phyloP scores from a whole-genome alignment of 2,113 vertebrate species.

The Oenanthe oenanthe region DNA sequence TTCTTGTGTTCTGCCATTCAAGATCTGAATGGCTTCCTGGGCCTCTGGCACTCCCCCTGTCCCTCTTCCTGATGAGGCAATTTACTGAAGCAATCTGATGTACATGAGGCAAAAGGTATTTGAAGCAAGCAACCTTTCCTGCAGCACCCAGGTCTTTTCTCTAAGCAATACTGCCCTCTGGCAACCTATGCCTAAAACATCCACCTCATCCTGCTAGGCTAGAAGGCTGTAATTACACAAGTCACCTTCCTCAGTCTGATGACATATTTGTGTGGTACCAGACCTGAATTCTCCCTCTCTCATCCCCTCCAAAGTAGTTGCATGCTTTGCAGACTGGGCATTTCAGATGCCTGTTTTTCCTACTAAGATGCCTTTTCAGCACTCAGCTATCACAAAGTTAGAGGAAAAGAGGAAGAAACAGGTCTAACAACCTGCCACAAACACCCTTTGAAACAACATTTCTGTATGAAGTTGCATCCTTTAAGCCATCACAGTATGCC shows the following conservation, averaged over 20 bases:
- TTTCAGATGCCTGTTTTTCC: not conserved
- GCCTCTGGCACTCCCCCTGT: not conserved
- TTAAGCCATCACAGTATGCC: not conserved
- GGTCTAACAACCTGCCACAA: not conserved
- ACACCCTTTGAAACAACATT: not conserved
- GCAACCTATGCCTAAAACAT: not conserved
- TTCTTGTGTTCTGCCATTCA: not conserved
- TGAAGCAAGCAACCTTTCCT: not conserved
- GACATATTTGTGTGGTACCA: rapidly evolving
- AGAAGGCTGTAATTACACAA: not conserved
- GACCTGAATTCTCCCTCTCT: not conserved
- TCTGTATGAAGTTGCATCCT: not conserved
- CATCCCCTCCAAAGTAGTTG: not conserved
- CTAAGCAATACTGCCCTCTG: not conserved
- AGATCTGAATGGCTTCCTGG: not conserved
- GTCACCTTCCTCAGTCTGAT: not conserved
- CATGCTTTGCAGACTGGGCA: not conserved
- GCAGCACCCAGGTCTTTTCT: not conserved
- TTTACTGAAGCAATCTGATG: not conserved
- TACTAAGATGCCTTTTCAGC: not conserved
- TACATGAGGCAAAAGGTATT: not conserved
- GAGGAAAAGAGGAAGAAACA: not conserved
- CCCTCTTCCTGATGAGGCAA: not conserved
- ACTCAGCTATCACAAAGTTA: not conserved
- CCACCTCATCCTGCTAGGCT: not conserved